phyloP scores from a whole-genome alignment of 2,888 invertebrate species.

The Pheosia tremula region DNA sequence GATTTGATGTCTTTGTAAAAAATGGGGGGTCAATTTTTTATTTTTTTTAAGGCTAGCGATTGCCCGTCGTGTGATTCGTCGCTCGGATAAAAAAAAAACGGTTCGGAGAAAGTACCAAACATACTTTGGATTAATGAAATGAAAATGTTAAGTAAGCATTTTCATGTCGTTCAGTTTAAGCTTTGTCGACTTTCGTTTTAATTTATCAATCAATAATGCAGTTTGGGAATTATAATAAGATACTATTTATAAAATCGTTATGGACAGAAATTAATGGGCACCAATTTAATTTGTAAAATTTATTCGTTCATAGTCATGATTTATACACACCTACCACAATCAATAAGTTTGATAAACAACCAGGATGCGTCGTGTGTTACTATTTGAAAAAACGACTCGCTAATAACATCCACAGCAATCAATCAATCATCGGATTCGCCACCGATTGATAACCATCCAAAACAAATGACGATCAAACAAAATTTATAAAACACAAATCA shows the following conservation, averaged over 20 bases:
- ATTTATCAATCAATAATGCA: no score
- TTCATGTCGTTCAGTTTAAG: no score
- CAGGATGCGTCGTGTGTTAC: no score
- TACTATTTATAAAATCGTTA: no score
- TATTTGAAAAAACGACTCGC: constrained; percentile 18
- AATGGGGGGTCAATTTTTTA: constrained; percentile 22
- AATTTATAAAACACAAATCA: constrained; percentile 73
- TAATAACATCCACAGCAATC: constrained; percentile 28
- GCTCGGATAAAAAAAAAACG: neutral
- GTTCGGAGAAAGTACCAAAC: neutral
- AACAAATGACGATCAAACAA: constrained; percentile 68
- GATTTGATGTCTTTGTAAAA: constrained; percentile 57
- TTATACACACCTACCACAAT: neutral
- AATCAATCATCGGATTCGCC: constrained; percentile 37
- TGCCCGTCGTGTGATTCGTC: constrained; percentile 19
- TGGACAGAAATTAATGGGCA: no score
- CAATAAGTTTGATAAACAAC: neutral
- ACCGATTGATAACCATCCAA: constrained; percentile 44
- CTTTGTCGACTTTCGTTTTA: no score
- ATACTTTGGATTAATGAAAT: neutral
- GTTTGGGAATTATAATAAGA: no score
- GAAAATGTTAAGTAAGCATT: no score
- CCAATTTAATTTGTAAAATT: no score
- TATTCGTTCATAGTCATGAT: neutral
- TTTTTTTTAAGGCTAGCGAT: constrained; percentile 17